phyloP scores from a whole-genome alignment of 2,113 vertebrate genomes.

The Pandion haliaetus region DNA sequence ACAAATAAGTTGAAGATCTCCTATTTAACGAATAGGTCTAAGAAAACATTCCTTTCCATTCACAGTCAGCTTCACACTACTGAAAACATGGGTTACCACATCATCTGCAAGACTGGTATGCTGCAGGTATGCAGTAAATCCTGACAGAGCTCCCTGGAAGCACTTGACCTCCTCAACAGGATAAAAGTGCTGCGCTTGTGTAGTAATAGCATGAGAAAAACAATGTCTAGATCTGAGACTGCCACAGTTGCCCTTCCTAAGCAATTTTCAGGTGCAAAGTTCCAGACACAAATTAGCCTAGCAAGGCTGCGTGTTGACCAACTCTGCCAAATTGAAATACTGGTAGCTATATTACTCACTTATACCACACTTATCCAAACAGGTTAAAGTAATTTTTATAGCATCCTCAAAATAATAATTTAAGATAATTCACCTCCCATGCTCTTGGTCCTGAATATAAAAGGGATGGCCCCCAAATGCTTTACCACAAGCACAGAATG shows the following conservation, averaged over 20 bases:
- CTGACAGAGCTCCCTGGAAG: neutral
- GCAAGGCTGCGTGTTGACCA: neutral
- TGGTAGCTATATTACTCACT: neutral
- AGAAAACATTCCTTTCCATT: neutral
- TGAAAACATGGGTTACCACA: neutral
- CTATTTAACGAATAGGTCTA: neutral
- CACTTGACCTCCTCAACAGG: neutral
- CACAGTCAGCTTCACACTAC: neutral
- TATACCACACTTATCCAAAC: neutral
- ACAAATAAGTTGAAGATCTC: neutral
- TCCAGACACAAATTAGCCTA: neutral
- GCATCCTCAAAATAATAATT: neutral
- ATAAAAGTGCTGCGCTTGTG: neutral
- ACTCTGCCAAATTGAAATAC: neutral
- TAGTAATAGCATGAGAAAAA: neutral
- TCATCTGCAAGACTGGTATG: neutral
- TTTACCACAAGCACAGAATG: neutral
- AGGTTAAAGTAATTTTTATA: neutral
- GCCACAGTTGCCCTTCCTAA: neutral
- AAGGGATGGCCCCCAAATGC: neutral
- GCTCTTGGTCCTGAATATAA: neutral
- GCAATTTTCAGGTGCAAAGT: neutral
- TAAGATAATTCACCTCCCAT: neutral
- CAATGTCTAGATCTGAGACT: neutral
- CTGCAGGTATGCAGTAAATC: neutral